Percentiles rank a stretch among this genome's conserved stretches.
These are phyloP conservation scores for Spinibarbus caldwelli DNA, from an alignment of 2,797 vertebrate species.

Conservation along the genomic window DNA sequence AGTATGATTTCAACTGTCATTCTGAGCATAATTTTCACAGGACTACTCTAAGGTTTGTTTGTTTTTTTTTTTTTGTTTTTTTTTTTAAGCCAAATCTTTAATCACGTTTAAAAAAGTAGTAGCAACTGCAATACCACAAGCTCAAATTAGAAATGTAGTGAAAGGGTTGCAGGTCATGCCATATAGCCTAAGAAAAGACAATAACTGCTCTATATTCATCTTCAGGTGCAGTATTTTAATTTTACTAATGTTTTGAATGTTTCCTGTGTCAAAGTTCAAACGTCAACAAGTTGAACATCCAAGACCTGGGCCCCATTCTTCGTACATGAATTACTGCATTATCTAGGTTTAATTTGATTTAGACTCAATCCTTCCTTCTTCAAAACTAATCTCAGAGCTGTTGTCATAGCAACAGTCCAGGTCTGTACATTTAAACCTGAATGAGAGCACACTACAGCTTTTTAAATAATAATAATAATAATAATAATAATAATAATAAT, in stretches of 20 bases:
- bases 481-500: neutral
- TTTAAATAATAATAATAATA: neutral
- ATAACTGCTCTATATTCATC: neutral
- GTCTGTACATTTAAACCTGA: neutral
- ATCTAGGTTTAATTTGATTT: neutral
- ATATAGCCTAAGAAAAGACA: neutral
- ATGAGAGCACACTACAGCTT: neutral
- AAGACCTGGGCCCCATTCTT: neutral
- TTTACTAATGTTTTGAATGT: neutral
- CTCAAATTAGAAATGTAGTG: neutral
- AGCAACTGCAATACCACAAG: neutral
- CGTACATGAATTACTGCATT: neutral
- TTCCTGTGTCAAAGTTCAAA: neutral
- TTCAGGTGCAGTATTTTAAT: neutral
- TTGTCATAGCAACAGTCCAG: neutral
- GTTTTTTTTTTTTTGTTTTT: too few species aligned
- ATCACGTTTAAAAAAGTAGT: neutral
- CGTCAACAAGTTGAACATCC: neutral
- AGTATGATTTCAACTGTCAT: slow-evolving; percentile 28
- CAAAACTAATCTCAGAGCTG: neutral
- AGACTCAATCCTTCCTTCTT: neutral
- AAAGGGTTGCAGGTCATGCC: neutral
- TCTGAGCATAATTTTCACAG: neutral
- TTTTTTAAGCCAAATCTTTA: too few species aligned
- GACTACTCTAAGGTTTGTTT: neutral